These are phyloP conservation scores for Tetrapedia diversipes DNA, from an alignment of 2,888 invertebrate genomes.

Conservation along the genomic window DNA sequence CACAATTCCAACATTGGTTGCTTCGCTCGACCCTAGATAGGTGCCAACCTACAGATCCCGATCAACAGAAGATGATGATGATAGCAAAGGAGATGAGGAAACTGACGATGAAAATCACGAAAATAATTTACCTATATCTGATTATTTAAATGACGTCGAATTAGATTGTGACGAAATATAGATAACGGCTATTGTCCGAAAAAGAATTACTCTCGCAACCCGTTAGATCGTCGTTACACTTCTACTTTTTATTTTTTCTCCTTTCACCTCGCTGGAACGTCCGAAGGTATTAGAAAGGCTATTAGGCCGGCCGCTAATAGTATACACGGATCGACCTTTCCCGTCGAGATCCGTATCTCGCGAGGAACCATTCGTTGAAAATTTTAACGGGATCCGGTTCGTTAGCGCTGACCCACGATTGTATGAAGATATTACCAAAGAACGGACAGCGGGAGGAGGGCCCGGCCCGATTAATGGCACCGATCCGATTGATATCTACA, in stretches of 20 bases:
- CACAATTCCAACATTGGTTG: no score
- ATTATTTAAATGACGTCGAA: no score
- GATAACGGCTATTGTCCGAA: no score
- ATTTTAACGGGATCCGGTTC: slow-evolving; percentile 66
- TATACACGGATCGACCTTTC: slow-evolving; percentile 46
- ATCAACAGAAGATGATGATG: no score
- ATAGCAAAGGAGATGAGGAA: no score
- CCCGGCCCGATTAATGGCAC: slow-evolving; percentile 20
- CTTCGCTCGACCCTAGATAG: no score
- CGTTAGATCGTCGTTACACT: slow-evolving; percentile 9
- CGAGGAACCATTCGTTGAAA: slow-evolving; percentile 54
- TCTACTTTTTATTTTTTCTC: not conserved
- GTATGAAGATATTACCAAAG: slow-evolving; percentile 31
- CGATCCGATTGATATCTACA: slow-evolving; percentile 7
- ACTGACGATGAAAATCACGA: no score
- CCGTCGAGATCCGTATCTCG: slow-evolving; percentile 60
- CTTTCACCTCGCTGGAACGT: slow-evolving; percentile 3
- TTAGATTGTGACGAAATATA: no score
- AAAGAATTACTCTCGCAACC: slow-evolving; percentile 34
- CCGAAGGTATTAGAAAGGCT: slow-evolving; percentile 55
- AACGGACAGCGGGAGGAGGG: not conserved
- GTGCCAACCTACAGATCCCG: no score
- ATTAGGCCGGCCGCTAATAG: slow-evolving; percentile 63
- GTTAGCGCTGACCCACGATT: slow-evolving; percentile 41
- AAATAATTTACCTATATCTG: no score